Evolutionary conservation across 2,113 vertebrate genomes (phyloP).

Genomic region (Trochalopteron elliotii): DNA sequence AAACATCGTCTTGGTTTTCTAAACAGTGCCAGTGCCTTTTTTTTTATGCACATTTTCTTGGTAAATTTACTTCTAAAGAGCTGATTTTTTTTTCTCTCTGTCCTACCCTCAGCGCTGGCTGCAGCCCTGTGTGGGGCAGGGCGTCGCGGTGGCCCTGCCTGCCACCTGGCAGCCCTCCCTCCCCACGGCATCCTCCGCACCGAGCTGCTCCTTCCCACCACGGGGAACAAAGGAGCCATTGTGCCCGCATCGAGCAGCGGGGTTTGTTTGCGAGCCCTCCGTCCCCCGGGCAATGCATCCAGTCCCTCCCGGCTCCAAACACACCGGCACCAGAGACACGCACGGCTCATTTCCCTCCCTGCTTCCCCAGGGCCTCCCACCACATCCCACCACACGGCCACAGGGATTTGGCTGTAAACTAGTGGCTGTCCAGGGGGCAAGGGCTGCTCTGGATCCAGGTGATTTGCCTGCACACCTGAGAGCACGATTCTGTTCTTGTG

Average conservation of each 20-base stretch:
- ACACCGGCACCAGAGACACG: accelerated
- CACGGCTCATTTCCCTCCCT: not conserved
- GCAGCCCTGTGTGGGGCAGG: not conserved
- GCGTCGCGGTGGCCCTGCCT: not conserved
- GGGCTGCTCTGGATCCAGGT: not conserved
- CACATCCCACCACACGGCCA: accelerated
- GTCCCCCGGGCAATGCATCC: not conserved
- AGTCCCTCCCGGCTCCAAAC: not conserved
- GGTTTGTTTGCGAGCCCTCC: not conserved
- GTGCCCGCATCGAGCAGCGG: not conserved
- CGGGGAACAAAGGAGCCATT: not conserved
- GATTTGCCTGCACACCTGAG: not conserved
- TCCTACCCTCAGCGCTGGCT: accelerated
- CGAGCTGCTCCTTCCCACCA: not conserved
- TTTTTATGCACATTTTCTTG: not conserved
- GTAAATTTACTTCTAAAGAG: not conserved
- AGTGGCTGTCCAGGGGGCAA: accelerated
- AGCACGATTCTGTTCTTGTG: not conserved
- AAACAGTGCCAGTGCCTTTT: not conserved
- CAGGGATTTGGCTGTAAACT: accelerated
- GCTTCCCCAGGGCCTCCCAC: not conserved
- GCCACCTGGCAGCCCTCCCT: not conserved
- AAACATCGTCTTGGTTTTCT: not conserved
- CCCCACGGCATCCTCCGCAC: not conserved
- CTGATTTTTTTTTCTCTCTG: not conserved